Percentiles rank a stretch among this genome's conserved stretches.
Conservation (phyloP, 2,113 vertebrate genomes). For the Steatornis caripensis region DNA sequence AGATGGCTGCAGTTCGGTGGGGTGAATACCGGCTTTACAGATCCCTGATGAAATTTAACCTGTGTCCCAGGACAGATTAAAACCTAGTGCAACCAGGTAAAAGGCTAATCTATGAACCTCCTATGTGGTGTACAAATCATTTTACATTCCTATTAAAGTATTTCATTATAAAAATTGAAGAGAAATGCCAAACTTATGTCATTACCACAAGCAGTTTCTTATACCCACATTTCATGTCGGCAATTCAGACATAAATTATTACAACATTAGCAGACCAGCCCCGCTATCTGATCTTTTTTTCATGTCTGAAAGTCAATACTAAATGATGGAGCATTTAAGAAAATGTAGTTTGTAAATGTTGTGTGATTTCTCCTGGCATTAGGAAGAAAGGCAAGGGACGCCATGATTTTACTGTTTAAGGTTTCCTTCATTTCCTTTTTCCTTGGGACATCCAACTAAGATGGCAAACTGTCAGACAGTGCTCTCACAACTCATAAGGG, state of each 20-base stretch:
- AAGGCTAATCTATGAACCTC: background rate
- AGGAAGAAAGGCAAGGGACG: background rate
- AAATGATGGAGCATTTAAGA: background rate
- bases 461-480: background rate
- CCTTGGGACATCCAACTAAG: background rate
- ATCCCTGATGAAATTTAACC: background rate
- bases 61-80: background rate
- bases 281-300: background rate
- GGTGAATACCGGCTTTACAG: background rate
- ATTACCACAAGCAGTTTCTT: background rate
- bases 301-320: background rate
- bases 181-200: background rate
- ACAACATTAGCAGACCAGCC: background rate
- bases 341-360: background rate
- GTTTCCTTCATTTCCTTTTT: background rate
- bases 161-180: background rate
- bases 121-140: background rate
- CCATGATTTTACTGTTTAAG: background rate
- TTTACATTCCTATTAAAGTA: background rate
- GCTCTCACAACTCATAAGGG: background rate
- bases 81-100: background rate
- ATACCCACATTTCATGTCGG: background rate
- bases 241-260: background rate
- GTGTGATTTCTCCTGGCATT: background rate
- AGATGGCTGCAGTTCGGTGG: background rate